Percentiles rank a stretch among this genome's conserved stretches.
Evolutionary conservation across 2,888 invertebrate species (phyloP).

Genomic region (Andrena trimmerana): DNA sequence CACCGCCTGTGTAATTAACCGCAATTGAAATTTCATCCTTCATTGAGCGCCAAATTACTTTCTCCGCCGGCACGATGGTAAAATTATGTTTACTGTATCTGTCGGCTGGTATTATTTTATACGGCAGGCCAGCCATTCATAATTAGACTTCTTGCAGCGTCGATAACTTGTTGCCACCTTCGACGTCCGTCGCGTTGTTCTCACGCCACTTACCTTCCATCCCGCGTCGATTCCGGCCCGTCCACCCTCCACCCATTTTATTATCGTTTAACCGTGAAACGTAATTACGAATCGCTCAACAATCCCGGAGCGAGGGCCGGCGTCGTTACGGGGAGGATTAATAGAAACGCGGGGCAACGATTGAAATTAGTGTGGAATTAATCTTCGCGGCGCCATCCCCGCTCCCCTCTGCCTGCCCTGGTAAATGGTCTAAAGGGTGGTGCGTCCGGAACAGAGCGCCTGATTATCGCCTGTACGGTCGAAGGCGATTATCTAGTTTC

Average conservation of each 20-base stretch:
- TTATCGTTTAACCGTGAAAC: constrained; percentile 8
- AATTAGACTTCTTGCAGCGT: constrained; percentile 31
- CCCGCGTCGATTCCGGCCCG: no score
- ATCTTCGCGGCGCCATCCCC: not conserved
- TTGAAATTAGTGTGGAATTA: constrained; percentile 9
- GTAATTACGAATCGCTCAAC: constrained; percentile 23
- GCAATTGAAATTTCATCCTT: constrained; percentile 64
- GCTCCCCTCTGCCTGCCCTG: not conserved
- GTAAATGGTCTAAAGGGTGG: not conserved
- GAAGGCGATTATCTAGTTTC: not conserved
- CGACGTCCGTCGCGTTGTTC: not conserved
- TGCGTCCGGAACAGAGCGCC: not conserved
- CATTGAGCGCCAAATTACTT: constrained; percentile 49
- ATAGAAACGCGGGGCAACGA: not conserved
- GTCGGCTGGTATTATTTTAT: constrained; percentile 18
- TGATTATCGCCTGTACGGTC: not conserved
- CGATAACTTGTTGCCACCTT: constrained; percentile 11
- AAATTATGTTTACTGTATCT: constrained; percentile 49
- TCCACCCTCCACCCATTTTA: not conserved
- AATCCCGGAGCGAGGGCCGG: not conserved
- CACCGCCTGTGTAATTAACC: constrained; percentile 52
- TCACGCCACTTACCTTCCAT: constrained; percentile 14
- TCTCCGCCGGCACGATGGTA: constrained; percentile 39
- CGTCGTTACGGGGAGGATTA: constrained; percentile 8
- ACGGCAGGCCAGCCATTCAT: constrained; percentile 9